Base-by-base conservation (phyloP, 2,888 invertebrate genomes). In the Clitarchus hookeri region DNA sequence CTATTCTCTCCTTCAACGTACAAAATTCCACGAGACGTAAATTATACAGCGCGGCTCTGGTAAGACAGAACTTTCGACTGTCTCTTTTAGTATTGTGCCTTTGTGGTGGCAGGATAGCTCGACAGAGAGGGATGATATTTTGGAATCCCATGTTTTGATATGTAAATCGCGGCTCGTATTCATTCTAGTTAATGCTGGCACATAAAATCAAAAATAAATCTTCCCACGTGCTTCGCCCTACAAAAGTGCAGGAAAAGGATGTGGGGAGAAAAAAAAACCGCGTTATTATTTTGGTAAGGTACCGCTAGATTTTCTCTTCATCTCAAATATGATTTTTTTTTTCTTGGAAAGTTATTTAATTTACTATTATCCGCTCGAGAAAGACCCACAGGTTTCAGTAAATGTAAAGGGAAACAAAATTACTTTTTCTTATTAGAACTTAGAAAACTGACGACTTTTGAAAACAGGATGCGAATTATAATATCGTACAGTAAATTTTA, bases 1-100 rank as follows among this genome's bases (percentile, higher is more conserved):
- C 65, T 16, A 65, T 19, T 65, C 65, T 65, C 65, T 65, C 65
- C 65, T 65, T 65, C 65, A 23, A 16, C 65, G 65, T 65, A 65
- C 65, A 23, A 65, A 65, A 65, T 23, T 65, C 65, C 65, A 8
- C 23, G n/a, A n/a, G n/a, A 12, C 65, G 65, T 65, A 65, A 65
- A 65, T 65, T 65, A 65, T n/a, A n/a, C 65, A 23, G 65, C 65
- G 65, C 65, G 65, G 65, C n/a, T n/a, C 65, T 65, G n/a, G 65
- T 65, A 65, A 65, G 65, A 65, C 65, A 65, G 16, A 65, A 65
- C 65, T 65, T 65, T 65, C 65, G 65, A 23, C 65, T 23, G 65
- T 65, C 65, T 65, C 65, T 65, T 23, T 65, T 16, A 23, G 65
- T 65, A 65, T 23, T 65, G 19, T 65, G 65, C 65, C 65, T 65